Evolutionary conservation across 2,113 vertebrate genomes (phyloP), one percentile per base, ranked within the genome.

Genomic region (Campylomormyrus tamandua): DNA sequence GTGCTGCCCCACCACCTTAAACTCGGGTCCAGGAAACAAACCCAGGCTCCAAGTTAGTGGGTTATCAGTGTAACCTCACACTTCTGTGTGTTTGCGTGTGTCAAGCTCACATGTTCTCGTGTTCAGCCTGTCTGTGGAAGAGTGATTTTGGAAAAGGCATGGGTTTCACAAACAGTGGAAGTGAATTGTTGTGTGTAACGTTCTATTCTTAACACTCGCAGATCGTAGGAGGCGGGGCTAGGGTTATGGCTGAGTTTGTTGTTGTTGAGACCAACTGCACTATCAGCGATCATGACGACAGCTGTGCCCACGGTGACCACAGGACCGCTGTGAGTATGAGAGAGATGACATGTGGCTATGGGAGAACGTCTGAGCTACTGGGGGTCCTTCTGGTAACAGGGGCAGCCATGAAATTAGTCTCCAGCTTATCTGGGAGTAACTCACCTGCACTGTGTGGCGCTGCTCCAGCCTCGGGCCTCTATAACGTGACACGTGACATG

Each of bases 221-320:
- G 96, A 0, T 95, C n/a, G 91, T 96, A 45, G 9, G 89, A 74
- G 92, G 93, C 19, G 94, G 92, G 1, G 0, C 24, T 1, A 27
- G 17, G 1, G 92, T 91, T 90, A 74, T 10, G 0, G 92, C 92
- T 35, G 96, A 96, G 92, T 96, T 93, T 88, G 90, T 94, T 77
- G 31, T 96, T 0, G 91, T 90, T 74, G 95, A 95, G 89, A 95
- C 94, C 0, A 95, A 94, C 77, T 96, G 96, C 92, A 94, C 93
- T 11, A 88, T 19, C 13, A 13, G 35, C 35, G 74, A 91, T n/a
- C 83, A 39, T 2, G 89, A 92, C 24, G 93, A 58, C 3, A 42
- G 4, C 83, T 96, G 96, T 5, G 87, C 90, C 35, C 92, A 94
- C 4, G 89, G 94, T 35, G 52, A 83, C 62, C 90, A 92, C 10